Conservation (phyloP, 2,113 vertebrate genomes). For the Lampris incognitus region DNA sequence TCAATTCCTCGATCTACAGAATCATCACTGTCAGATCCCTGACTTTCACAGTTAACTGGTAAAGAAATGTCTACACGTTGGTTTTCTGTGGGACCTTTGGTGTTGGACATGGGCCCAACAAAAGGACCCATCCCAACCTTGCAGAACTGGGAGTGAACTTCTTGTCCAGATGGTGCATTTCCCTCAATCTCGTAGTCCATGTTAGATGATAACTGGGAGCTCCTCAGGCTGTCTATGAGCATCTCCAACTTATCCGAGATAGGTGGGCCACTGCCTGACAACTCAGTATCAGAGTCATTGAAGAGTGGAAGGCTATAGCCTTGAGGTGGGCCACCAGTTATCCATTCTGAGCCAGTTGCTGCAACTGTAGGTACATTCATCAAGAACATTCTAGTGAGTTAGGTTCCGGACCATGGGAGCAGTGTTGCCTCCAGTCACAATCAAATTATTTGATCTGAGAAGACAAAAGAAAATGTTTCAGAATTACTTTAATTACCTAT, state of each 20-base stretch:
- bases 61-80: conserved; percentile 36
- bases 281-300: conserved; percentile 84
- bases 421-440: conserved; percentile 53
- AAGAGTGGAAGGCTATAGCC: conserved; percentile 88
- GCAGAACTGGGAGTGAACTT: conserved; percentile 60
- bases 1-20: conserved; percentile 95
- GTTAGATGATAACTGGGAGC: conserved; percentile 86
- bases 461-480: conserved; percentile 31
- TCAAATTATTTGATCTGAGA: conserved; percentile 82
- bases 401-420: conserved; percentile 63
- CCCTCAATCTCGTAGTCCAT: conserved; percentile 85
- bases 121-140: conserved; percentile 54
- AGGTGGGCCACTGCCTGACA: conserved; percentile 78
- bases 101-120: conserved; percentile 50
- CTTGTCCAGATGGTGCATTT: conserved; percentile 64
- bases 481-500: background rate
- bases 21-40: conserved; percentile 91
- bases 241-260: conserved; percentile 91
- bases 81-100: conserved; percentile 49
- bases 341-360: conserved; percentile 92
- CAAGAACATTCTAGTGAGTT: conserved; percentile 94
- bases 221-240: conserved; percentile 92
- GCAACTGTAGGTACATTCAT: conserved; percentile 91
- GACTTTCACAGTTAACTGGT: conserved; percentile 63
- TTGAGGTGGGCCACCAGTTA: conserved; percentile 84